Base-by-base conservation (phyloP, 2,113 vertebrate species). In the Gopherus evgoodei region DNA sequence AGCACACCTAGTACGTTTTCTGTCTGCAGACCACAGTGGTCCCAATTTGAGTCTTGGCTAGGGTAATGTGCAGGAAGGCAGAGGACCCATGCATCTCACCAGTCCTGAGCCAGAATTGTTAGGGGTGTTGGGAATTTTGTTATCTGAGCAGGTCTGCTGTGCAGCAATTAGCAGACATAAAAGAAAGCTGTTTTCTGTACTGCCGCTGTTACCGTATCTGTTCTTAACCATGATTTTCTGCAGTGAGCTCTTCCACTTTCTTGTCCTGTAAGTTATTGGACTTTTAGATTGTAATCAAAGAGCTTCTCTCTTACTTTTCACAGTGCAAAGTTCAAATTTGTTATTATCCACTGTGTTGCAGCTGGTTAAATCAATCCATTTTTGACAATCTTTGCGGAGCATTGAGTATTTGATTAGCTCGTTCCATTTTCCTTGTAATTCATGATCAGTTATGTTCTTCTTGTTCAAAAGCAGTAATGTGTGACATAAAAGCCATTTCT, bases 401-500 rank as follows among this genome's bases (percentile, higher is more conserved):
- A 59, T 62, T 62, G 49, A 75, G 8, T 78, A 78, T 96, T 96
- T 96, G 88, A 91, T 92, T 85, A 84, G 29, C 24, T 89, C 76
- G 57, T 91, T 94, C 85, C 83, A 84, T 89, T 93, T 94, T 1
- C 72, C 38, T 87, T 95, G 57, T 72, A 62, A 87, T 93, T 95
- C 89, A 81, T 87, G 92, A 44, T 72, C 83, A 56, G 25, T 83
- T 95, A 31, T 4, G 1, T 80, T 95, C 72, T 91, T 38, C 79
- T 90, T 83, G 27, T 88, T 96, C 78, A 89, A 89, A 50, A 96
- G 59, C 76, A 69, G 83, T 81, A 92, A 87, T 24, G 25, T 95
- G 31, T 86, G 86, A 84, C 88, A 90, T 83, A 94, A 95, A 95
- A 94, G 76, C 88, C 59, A 93, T 11, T 22, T 92, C 53, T 82